Evolutionary conservation across 2,888 invertebrate species (phyloP).

Genomic region (Aquatica leii): DNA sequence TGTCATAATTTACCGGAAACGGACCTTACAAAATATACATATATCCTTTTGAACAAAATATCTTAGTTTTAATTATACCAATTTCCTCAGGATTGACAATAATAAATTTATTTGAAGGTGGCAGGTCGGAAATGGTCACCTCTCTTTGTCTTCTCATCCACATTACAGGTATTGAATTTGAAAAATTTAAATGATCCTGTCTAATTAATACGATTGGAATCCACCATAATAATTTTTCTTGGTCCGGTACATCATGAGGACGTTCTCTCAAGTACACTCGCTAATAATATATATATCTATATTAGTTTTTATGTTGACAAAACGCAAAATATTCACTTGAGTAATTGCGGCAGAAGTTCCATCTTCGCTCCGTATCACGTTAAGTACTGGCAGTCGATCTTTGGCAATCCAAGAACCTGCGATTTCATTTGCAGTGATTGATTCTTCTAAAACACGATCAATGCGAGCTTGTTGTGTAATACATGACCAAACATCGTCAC

Average conservation of each 20-base stretch:
- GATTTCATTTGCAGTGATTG: slow-evolving; percentile 72
- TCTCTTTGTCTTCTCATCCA: slow-evolving; percentile 73
- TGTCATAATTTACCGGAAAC: slow-evolving; percentile 84
- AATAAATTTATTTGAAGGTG: slow-evolving; percentile 70
- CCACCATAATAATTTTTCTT: slow-evolving; percentile 77
- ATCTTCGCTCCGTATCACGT: slow-evolving; percentile 73
- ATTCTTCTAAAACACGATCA: slow-evolving; percentile 65
- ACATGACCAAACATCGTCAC: slow-evolving; percentile 81
- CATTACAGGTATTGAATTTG: slow-evolving; percentile 63
- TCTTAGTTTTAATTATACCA: slow-evolving; percentile 61
- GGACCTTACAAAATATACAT: slow-evolving; percentile 65
- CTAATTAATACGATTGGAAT: slow-evolving; percentile 72
- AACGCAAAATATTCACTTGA: slow-evolving; percentile 64
- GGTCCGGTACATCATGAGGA: slow-evolving; percentile 76
- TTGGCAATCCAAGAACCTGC: slow-evolving; percentile 85
- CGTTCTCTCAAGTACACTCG: slow-evolving; percentile 77
- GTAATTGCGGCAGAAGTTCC: slow-evolving; percentile 68
- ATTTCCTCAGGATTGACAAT: slow-evolving; percentile 87
- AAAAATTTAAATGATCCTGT: slow-evolving; percentile 68
- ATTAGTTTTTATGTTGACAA: background rate
- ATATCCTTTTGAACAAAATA: background rate
- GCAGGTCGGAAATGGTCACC: slow-evolving; percentile 64
- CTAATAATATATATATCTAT: slow-evolving; percentile 54
- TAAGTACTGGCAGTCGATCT: slow-evolving; percentile 79
- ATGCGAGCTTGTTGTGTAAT: slow-evolving; percentile 73